Base-by-base conservation (phyloP, 2,797 vertebrate species). In the Sphaeramia orbicularis region DNA sequence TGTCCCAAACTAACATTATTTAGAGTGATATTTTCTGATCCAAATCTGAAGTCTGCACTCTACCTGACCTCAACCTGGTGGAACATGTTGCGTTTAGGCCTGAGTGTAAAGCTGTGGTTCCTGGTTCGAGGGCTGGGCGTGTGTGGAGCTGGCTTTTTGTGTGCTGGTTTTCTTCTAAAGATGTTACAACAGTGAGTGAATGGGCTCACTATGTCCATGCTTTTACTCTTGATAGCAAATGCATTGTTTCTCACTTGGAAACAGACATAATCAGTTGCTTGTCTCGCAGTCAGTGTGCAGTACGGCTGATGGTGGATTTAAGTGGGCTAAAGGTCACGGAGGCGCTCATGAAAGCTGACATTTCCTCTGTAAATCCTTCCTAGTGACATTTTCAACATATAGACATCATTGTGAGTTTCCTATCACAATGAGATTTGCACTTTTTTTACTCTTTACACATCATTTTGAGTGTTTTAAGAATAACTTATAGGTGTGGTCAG, bases 301-400 rank as follows among this genome's bases (percentile, higher is more conserved):
- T 59, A 48, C 71, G 63, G 74, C 73, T 67, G 58, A 86, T 79
- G 68, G 49, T 72, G 73, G 74, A 79, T 63, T 70, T 55, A 79
- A 88, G 76, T 85, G 53, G 84, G 78, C 66, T 78, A 83, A 83
- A 89, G 87, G 87, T 89, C 84, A 86, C 14, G n/a, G 52, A 55
- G 76, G 76, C 59, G 75, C 64, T 77, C 52, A 77, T 74, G 73
- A 80, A 65, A 56, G 73, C 62, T 69, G 42, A 41, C 14, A 52
- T 71, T 81, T 83, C 64, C 67, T 81, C 47, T 15, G 43, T 44
- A 55, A 2, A 8, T 57, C 11, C 32, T 55, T 35, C 24, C 15
- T 41, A 35, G 37, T 43, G 41, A 65, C 36, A 36, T 55, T 37
- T 41, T 52, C 42, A 12, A 24, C 43, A 24, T 63, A 60, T 42